Evolutionary conservation across 1,140 invertebrate genomes (phyloP), one percentile per base, ranked within the genome.

Genomic region (Lepidurus packardi): DNA sequence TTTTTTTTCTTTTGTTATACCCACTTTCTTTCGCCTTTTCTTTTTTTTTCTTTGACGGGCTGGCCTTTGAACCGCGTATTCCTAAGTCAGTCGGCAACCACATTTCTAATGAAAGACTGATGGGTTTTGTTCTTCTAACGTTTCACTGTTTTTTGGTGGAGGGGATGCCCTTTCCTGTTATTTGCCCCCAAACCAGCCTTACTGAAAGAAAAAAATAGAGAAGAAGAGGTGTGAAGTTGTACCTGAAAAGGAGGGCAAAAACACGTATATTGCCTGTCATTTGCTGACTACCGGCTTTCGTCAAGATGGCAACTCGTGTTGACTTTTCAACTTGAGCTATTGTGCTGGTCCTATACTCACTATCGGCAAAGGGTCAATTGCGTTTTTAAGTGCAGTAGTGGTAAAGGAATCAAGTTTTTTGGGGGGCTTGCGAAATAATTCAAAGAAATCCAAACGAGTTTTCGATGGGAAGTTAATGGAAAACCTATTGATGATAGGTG

Each of bases 61-160:
- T 65, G 53, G 9, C 21, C 53, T 65, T 65, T 65, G 53, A 65
- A 16, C 53, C 53, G 53, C 53, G 16, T 65, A 65, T 9, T 65
- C 53, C 21, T 65, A 65, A 65, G 53, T n/a, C 53, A 65, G 53
- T 65, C 53, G 53, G 53, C 53, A 65, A 65, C 53, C 53, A 65
- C 53, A 65, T 65, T 65, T 65, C 53, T 65, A 16, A 65, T 65
- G 53, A 65, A 65, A 21, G 53, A 65, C 16, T 16, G 53, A 65
- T 65, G 53, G 53, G 53, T 9, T 65, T 65, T 16, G 53, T 65
- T 65, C 53, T 65, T 65, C 10, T n/a, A 13, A 13, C 53, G 16
- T 65, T 65, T 65, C 21, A 1, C 53, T 34, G 0, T 34, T 34
- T 34, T 34, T 34, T 34, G 3, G 34, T 2, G 34, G 34, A 34